Evolutionary conservation across 2,113 vertebrate genomes (phyloP).

Genomic region (Paradisaea rubra): DNA sequence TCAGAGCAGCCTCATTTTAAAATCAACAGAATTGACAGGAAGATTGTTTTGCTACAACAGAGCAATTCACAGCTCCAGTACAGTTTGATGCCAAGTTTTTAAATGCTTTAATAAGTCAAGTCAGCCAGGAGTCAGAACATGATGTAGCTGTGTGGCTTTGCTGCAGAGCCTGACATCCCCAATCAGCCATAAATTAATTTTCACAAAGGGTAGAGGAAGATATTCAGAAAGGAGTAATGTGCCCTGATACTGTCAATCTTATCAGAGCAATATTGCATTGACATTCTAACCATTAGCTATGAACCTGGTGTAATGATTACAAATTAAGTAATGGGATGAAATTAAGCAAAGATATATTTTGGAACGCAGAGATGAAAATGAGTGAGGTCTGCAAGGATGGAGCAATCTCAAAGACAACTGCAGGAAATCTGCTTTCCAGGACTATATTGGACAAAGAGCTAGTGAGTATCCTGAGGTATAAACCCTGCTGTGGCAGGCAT

Average conservation of each 20-base stretch:
- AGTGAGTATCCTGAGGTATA: not conserved
- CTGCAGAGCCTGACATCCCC: not conserved
- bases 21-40: slow-evolving; percentile 22
- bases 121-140: not conserved
- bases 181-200: slow-evolving; percentile 48
- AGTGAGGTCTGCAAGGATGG: not conserved
- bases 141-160: not conserved
- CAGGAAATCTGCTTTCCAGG: not conserved
- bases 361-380: not conserved
- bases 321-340: not conserved
- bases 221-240: not conserved
- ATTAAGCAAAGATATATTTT: slow-evolving; percentile 4
- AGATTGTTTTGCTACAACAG: slow-evolving; percentile 16
- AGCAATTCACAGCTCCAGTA: not conserved
- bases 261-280: not conserved
- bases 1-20: slow-evolving; percentile 9
- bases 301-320: not conserved
- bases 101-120: slow-evolving; percentile 41
- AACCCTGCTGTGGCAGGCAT: not conserved
- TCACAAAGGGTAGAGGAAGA: slow-evolving; percentile 12
- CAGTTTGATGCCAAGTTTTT: slow-evolving; percentile 14
- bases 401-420: not conserved
- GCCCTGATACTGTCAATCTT: slow-evolving; percentile 13
- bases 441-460: not conserved
- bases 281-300: not conserved